Base-by-base conservation (phyloP, 2,113 vertebrate species). In the Aspiorhynchus laticeps region DNA sequence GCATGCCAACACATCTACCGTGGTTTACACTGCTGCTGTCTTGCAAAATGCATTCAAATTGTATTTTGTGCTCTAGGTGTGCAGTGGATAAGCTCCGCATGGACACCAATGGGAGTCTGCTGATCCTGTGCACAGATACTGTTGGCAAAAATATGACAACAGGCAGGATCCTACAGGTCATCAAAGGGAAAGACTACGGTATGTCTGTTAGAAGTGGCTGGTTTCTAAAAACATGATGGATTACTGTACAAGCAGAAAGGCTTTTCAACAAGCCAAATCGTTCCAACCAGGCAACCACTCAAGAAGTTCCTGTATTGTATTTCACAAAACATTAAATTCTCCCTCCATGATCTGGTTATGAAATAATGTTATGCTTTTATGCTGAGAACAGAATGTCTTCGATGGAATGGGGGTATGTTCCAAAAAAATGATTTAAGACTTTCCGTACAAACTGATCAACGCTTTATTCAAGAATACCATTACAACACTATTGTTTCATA, bases 151-250 rank as follows among this genome's bases (percentile, higher is more conserved):
- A 99, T 92, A 93, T 96, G 88, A 97, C 97, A 69, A 94, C 96
- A 41, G 96, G 97, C 86, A 97, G 98, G 94, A 98, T 99, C 89
- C 92, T 99, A 92, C 97, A 98, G 93, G 97, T 99, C 88, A 93
- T 96, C 76, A 97, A 97, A 88, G 98, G 98, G 24, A 98, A 96
- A 93, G 98, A 99, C 92, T 99, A 99, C 90, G 98, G 98, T 99
- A 95, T 95, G 96, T 95, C 65, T 75, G 24, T 69, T 19, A 63
- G 14, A 33, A 24, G 59, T 79, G 77, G 28, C 33, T 33, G 82
- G 36, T 71, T 80, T 48, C 53, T 83, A 3, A 83, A 33, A 83
- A 71, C 43, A 36, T 51, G 41, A 71, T 24, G 19, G 11, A 83
- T 81, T 81, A 81, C 36, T 81, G 59, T 65, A 69, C 80, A 51